Evolutionary conservation across 2,113 vertebrate genomes (phyloP).

Genomic region (Poecile atricapillus): DNA sequence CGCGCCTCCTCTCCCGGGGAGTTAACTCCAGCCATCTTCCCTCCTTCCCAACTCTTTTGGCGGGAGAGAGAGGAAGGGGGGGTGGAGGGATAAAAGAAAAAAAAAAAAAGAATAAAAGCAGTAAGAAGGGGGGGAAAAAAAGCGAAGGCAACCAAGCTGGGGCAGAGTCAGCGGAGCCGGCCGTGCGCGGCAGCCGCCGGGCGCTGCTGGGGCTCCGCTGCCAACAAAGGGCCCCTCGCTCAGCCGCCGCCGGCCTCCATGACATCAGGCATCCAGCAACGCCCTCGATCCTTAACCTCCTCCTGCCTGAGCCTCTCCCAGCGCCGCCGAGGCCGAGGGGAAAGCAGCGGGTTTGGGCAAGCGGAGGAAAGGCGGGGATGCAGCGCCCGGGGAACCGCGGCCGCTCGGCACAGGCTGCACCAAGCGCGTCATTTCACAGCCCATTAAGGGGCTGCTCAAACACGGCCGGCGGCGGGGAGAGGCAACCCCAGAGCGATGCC

Average conservation of each 20-base stretch:
- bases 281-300: constrained; percentile 78
- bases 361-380: neutral
- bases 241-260: constrained; percentile 81
- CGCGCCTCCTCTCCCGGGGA: neutral
- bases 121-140: too few species aligned
- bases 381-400: rapidly evolving
- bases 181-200: neutral
- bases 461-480: neutral
- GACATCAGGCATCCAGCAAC: constrained; percentile 84
- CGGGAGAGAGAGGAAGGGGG: neutral
- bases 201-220: constrained; percentile 72
- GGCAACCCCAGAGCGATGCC: neutral
- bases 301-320: neutral
- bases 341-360: neutral
- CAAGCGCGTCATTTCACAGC: rapidly evolving
- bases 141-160: neutral
- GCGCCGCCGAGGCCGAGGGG: neutral
- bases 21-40: constrained; percentile 30
- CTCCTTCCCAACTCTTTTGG: constrained; percentile 44
- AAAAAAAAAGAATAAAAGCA: too few species aligned
- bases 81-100: rapidly evolving
- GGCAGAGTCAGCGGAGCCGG: neutral
- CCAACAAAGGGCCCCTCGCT: constrained; percentile 97
- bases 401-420: rapidly evolving
- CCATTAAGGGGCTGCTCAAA: rapidly evolving